phyloP scores from a whole-genome alignment of 2,888 invertebrate species.

The Drosophila longiperda region DNA sequence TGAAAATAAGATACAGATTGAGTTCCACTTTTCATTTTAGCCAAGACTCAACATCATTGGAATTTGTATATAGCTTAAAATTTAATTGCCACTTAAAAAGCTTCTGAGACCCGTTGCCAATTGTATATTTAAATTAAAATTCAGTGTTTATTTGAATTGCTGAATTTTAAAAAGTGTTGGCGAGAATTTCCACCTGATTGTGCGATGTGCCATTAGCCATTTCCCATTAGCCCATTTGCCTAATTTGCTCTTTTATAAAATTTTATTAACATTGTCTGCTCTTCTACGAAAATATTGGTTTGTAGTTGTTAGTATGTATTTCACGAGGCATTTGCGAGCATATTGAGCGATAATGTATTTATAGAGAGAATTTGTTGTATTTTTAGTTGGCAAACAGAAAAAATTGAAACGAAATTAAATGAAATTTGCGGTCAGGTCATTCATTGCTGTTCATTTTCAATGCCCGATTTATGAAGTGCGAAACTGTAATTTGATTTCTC shows the following conservation, averaged over 20 bases:
- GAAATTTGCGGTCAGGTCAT: constrained; percentile 43
- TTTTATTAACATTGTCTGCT: constrained; percentile 40
- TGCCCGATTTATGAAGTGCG: constrained; percentile 76
- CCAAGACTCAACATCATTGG: background rate
- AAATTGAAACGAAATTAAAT: constrained; percentile 20
- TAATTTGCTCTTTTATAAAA: constrained; percentile 37
- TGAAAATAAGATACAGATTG: background rate
- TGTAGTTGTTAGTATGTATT: constrained; percentile 4
- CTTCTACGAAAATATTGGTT: background rate
- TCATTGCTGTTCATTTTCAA: constrained; percentile 76
- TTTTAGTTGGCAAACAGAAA: constrained; percentile 55
- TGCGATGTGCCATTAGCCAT: constrained; percentile 16
- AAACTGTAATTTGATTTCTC: constrained; percentile 73
- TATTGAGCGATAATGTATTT: constrained; percentile 78
- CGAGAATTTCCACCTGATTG: constrained; percentile 19
- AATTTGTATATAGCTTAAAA: background rate
- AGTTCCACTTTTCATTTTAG: background rate
- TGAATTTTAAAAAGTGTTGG: constrained; percentile 12
- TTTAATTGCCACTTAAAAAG: constrained; percentile 5
- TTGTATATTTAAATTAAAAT: constrained; percentile 51
- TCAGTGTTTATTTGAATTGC: constrained; percentile 38
- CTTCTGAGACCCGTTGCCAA: constrained; percentile 5
- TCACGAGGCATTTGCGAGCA: constrained; percentile 40
- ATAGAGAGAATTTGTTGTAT: constrained; percentile 74
- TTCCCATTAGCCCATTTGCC: constrained; percentile 22